Evolutionary conservation across 2,888 invertebrate species (phyloP), one percentile per base, ranked within the genome.

Genomic region (Caenorhabditis wallacei): DNA sequence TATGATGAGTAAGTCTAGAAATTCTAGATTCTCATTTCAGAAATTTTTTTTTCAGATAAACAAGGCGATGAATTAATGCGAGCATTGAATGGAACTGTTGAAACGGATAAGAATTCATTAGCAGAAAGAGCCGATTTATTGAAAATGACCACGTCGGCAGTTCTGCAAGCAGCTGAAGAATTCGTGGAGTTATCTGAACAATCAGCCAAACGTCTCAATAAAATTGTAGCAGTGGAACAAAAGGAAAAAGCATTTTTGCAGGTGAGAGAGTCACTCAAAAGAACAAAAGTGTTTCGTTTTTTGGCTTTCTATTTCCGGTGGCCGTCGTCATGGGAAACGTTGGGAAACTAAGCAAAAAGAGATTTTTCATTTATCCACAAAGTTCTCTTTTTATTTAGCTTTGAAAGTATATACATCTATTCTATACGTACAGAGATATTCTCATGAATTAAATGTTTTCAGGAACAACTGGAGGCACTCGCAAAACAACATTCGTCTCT

Each of bases 381-480:
- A 3, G 20, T 20, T 26, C 59, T 5, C 43, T 57, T 56, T 16
- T 22, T 51, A 18, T 59, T 8, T 2, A 13, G 13, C 59, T 24
- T 59, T 43, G 0, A 16, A 46, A 30, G 13, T 16, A 13, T 13
- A 40, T 40, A 10, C 10, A 35, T 40, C 2, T 8, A 40, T 30
- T 30, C 30, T 30, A n/a, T n/a, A n/a, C n/a, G n/a, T n/a, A n/a
- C n/a, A n/a, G n/a, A n/a, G n/a, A n/a, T n/a, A n/a, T n/a, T 30
- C 30, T 30, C 30, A 30, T 30, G n/a, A n/a, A n/a, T 43, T 43
- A 43, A 13, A 43, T n/a, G n/a, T 48, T 48, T 48, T 48, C 97
- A 97, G 92, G 97, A 97, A 92, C 96, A 99, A 94, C 96, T 99
- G 18, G 98, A 99, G 92, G 97, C 97, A 91, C 94, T 99, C 84